Percentiles rank a stretch among this genome's conserved stretches.
phyloP scores from a whole-genome alignment of 2,113 vertebrate genomes.

The Diadophis punctatus region DNA sequence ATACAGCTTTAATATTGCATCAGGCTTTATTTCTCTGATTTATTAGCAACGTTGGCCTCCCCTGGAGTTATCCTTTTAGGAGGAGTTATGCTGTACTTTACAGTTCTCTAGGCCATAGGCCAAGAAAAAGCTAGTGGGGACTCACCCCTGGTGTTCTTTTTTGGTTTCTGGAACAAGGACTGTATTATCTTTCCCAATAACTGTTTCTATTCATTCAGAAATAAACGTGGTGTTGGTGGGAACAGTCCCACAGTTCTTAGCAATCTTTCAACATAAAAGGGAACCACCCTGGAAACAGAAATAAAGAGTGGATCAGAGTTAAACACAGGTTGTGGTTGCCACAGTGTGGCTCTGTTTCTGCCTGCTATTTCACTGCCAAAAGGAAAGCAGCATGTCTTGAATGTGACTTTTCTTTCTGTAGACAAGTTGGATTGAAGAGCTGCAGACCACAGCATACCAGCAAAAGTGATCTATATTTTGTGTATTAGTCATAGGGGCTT shows the following conservation, averaged over 20 bases:
- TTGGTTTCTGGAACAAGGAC: background rate
- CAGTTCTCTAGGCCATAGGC: background rate
- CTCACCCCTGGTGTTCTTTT: background rate
- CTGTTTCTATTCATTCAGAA: background rate
- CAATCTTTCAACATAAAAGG: background rate
- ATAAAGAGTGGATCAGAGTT: background rate
- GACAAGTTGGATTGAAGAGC: background rate
- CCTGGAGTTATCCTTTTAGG: background rate
- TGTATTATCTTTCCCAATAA: constrained; percentile 5
- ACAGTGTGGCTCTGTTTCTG: background rate
- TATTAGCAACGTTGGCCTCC: background rate
- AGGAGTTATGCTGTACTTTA: background rate
- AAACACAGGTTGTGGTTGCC: background rate
- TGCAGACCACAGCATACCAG: background rate
- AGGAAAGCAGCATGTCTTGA: background rate
- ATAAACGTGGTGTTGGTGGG: background rate
- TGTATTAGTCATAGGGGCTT: background rate
- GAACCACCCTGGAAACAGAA: background rate
- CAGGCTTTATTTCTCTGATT: constrained; percentile 5
- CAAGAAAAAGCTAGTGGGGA: background rate
- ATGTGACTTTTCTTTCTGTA: background rate
- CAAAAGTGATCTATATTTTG: background rate
- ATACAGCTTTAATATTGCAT: constrained; percentile 38
- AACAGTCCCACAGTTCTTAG: background rate
- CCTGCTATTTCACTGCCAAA: background rate